Percentiles rank a stretch among this genome's conserved stretches.
phyloP scores from a whole-genome alignment of 2,888 invertebrate genomes.

The Plebejus argus region DNA sequence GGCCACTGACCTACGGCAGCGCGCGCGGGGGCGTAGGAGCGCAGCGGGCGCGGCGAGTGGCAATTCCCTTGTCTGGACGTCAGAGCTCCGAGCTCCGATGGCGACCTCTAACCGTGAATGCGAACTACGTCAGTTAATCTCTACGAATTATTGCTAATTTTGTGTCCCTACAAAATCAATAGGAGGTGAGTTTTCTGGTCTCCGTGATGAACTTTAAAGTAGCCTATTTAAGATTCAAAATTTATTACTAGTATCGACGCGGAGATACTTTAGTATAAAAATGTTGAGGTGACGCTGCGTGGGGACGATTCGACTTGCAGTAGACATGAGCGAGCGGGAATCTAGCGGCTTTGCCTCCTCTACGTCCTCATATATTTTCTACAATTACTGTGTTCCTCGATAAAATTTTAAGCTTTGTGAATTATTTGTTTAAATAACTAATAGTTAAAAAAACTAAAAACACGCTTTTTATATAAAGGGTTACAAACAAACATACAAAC shows the following conservation, averaged over 20 bases:
- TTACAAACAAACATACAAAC: no score
- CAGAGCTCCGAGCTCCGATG: conserved; percentile 29
- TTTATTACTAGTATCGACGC: conserved; percentile 41
- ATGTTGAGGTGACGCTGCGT: conserved; percentile 39
- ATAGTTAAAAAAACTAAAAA: no score
- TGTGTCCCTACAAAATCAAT: conserved; percentile 58
- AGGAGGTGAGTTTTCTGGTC: conserved; percentile 42
- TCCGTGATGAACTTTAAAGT: conserved; percentile 41
- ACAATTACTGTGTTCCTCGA: not conserved
- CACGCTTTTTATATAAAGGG: no score
- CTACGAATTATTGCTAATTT: conserved; percentile 67
- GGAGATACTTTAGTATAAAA: conserved; percentile 42
- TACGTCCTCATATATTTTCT: not conserved
- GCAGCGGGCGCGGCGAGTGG: conserved; percentile 58
- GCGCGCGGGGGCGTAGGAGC: conserved; percentile 58
- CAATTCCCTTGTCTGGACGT: conserved; percentile 32
- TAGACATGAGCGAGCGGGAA: conserved; percentile 36
- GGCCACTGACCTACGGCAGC: conserved; percentile 56
- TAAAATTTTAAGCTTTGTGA: not conserved
- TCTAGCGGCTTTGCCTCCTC: conserved; percentile 55
- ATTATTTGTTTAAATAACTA: no score
- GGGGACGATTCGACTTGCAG: conserved; percentile 29
- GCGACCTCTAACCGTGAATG: conserved; percentile 44
- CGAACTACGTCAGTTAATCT: conserved; percentile 57
- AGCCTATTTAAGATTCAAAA: conserved; percentile 41